Evolutionary conservation across 2,797 vertebrate genomes (phyloP), one percentile per base, ranked within the genome.

Genomic region (Xyrichtys novacula): DNA sequence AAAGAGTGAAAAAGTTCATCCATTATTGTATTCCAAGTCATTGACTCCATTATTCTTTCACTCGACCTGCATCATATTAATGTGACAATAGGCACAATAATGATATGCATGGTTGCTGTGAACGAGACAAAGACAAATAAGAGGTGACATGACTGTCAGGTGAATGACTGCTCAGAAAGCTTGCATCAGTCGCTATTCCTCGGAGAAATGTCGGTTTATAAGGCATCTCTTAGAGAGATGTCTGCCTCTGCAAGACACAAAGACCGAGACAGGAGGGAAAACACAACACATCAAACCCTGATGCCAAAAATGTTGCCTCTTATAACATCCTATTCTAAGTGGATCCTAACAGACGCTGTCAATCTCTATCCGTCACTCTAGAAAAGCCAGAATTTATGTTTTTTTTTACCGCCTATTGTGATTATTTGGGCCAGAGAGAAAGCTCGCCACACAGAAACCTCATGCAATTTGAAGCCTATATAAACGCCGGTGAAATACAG

Each of bases 271-370:
- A 14, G 39, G 55, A 70, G 60, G 38, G 44, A 66, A 76, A 85
- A 82, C 74, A 82, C 83, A 80, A 78, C 53, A 71, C 68, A 53
- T 86, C 71, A 79, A 74, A 71, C 43, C 55, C 48, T 8, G 58
- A 44, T 52, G 79, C 78, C 72, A 78, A 73, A 71, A 74, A 43
- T 7, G n/a, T 12, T 57, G 34, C 66, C 52, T 78, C 60, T 72
- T 19, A 62, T 46, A 61, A 44, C 54, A 44, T 46, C 31, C 66
- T 39, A 55, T 48, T 78, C 55, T 59, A 74, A 70, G 52, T 48
- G 70, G 25, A 70, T 31, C 40, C 67, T 29, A 72, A 67, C 15
- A 69, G 60, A 74, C 36, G 2, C 68, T 69, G 81, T 80, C 80
- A 81, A 66, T 83, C 78, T 46, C 31, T 15, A 15, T 28, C 66